Base-by-base conservation (phyloP, 2,113 vertebrate species). In the Odontesthes bonariensis region DNA sequence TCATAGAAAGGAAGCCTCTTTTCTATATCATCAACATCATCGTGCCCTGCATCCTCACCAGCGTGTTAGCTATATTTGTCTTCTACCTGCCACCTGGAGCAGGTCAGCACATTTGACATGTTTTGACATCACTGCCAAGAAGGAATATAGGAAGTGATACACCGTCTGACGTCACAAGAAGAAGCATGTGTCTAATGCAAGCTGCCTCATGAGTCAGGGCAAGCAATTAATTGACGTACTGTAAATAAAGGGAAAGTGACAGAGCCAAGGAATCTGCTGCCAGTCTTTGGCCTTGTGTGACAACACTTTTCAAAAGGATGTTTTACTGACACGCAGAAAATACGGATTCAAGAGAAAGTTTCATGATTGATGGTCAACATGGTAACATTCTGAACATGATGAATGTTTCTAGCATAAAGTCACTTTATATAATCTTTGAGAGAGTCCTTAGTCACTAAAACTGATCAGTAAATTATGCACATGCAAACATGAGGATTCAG, bases 11-110 rank as follows among this genome's bases (percentile, higher is more conserved):
- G 85, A 96, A 97, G 79, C 96, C 96, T n/a, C 94, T 97, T 5
- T 97, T 97, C 90, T 97, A 96, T 90, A 93, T 97, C 64, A 94
- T 96, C 87, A 97, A 97, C 20, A 96, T 97, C 92, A 96, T 97
- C 19, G 85, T 97, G 35, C 96, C 96, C 8, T 97, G 96, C 85
- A 92, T 97, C 85, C 94, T 97, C 69, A 97, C 96, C 82, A 96
- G 94, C 0, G 91, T 97, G 47, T 67, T 97, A 78, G 96, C 96
- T 83, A 96, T 97, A 87, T 96, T 97, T 19, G 96, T 97, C 77
- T 97, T 97, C 92, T 97, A 96, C 82, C 93, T 97, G 49, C 96
- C 96, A 0, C 96, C 96, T 0, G 96, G 96, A 40, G 96, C 96
- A 89, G 96, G 96, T 97, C 83, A 81, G 84, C 31, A 47, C 65